Evolutionary conservation across 2,113 vertebrate species (phyloP).

Genomic region (Dicerorhinus sumatrensis): DNA sequence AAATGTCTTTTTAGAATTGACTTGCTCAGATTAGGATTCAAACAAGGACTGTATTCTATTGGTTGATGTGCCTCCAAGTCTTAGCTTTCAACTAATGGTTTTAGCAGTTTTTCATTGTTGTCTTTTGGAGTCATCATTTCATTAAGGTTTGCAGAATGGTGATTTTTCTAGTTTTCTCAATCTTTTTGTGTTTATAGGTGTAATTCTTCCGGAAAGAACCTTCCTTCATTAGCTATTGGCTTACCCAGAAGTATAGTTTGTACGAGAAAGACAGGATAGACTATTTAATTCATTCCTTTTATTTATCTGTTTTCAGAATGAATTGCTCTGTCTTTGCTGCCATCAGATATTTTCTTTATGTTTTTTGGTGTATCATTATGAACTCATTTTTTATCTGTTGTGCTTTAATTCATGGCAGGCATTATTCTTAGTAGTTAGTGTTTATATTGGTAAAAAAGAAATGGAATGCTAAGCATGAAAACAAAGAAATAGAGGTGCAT

Average conservation of each 20-base stretch:
- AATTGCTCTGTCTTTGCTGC: not conserved
- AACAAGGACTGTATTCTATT: not conserved
- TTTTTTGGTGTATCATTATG: not conserved
- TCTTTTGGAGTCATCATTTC: not conserved
- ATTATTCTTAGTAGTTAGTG: not conserved
- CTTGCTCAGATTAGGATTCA: conserved; percentile 27
- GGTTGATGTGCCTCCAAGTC: not conserved
- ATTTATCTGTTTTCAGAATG: not conserved
- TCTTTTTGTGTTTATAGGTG: not conserved
- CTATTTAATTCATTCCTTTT: not conserved
- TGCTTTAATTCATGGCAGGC: not conserved
- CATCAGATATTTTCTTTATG: not conserved
- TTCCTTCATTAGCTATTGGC: not conserved
- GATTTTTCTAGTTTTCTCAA: not conserved
- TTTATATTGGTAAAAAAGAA: not conserved
- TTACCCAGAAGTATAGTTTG: not conserved
- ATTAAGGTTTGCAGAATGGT: not conserved
- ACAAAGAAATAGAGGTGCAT: not conserved
- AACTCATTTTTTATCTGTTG: not conserved
- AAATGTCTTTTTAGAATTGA: not conserved
- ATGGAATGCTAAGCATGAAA: not conserved
- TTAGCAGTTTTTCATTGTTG: conserved; percentile 17
- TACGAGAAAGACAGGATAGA: not conserved
- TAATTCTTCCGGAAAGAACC: not conserved
- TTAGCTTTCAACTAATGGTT: not conserved